phyloP scores from a whole-genome alignment of 2,888 invertebrate species.

The Anodontia alba region DNA sequence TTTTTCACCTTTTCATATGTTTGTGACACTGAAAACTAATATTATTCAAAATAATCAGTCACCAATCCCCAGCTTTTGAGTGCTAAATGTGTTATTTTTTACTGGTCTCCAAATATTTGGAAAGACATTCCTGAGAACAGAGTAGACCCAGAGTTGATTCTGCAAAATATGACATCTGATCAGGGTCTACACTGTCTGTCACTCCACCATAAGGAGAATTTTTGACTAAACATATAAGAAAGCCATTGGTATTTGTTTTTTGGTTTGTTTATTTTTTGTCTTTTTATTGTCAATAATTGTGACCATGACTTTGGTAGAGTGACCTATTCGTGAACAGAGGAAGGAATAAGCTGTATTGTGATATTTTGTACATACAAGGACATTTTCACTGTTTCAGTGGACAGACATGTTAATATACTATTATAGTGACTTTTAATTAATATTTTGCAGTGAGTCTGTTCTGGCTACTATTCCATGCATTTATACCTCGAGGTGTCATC shows the following conservation, averaged over 20 bases:
- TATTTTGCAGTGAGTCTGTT: neutral
- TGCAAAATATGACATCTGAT: too few species aligned
- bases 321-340: slow-evolving; percentile 18
- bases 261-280: too few species aligned
- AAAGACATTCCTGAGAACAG: too few species aligned
- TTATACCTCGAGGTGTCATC: neutral
- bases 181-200: too few species aligned
- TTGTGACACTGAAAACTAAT: too few species aligned
- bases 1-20: neutral
- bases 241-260: slow-evolving; percentile 53
- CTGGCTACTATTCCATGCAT: neutral
- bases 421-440: neutral
- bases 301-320: slow-evolving; percentile 48
- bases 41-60: neutral
- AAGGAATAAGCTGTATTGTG: neutral
- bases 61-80: slow-evolving; percentile 27
- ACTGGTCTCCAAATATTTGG: too few species aligned
- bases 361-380: neutral
- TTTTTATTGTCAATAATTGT: slow-evolving; percentile 1
- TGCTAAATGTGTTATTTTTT: slow-evolving; percentile 2
- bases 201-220: too few species aligned
- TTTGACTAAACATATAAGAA: slow-evolving; percentile 30
- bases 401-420: neutral
- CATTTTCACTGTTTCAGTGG: neutral
- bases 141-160: too few species aligned